A percentile compares a stretch with the other conserved stretches of the same genome.
phyloP scores from a whole-genome alignment of 2,797 vertebrate species.

The Hyperoplus immaculatus region DNA sequence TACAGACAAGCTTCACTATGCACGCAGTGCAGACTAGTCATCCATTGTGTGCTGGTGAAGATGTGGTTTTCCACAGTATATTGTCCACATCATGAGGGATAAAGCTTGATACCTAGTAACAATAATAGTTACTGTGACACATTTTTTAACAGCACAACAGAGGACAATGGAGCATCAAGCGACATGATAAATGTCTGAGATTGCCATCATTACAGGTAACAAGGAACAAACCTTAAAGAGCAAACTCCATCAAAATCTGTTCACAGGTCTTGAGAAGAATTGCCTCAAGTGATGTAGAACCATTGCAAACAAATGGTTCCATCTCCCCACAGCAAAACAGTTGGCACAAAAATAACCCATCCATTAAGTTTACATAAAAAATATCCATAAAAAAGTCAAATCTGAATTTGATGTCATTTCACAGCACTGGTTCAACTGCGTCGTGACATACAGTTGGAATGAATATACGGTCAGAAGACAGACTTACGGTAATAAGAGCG shows the following conservation, averaged over 20 bases:
- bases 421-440: background rate
- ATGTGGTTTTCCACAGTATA: background rate
- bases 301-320: no score
- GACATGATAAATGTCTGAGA: background rate
- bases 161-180: background rate
- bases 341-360: background rate
- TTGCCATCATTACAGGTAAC: background rate
- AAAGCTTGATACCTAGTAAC: constrained; percentile 17
- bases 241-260: no score
- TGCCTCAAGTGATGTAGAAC: no score
- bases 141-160: constrained; percentile 3
- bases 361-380: background rate
- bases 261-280: no score
- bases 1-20: constrained; percentile 45
- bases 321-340: background rate
- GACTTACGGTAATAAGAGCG: background rate
- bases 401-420: background rate
- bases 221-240: no score
- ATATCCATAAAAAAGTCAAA: background rate
- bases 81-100: constrained; percentile 1
- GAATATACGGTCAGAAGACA: background rate
- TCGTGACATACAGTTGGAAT: background rate
- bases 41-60: constrained; percentile 34
- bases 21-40: constrained; percentile 49
- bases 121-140: constrained; percentile 2